Evolutionary conservation across 2,113 vertebrate species (phyloP).

Genomic region (Urocynchramus pylzowi): DNA sequence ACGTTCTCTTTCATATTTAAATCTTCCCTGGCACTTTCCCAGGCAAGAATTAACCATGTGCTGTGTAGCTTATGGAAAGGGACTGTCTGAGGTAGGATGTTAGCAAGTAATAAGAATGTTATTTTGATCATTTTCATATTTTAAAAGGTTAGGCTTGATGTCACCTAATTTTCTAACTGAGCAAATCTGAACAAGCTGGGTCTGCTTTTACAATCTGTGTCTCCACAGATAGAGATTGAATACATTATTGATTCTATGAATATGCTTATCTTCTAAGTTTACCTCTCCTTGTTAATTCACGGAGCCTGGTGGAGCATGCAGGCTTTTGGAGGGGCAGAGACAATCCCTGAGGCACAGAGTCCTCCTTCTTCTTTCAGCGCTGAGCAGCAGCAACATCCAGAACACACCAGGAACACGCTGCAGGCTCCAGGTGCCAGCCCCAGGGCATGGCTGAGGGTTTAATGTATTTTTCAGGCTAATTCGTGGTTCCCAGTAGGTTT

Average conservation of each 20-base stretch:
- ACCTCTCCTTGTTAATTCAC: neutral
- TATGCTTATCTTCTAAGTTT: constrained; percentile 12
- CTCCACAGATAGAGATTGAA: neutral
- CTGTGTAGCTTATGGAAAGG: neutral
- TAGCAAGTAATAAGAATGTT: neutral
- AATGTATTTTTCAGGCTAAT: neutral
- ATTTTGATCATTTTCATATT: neutral
- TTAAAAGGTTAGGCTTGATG: constrained; percentile 35
- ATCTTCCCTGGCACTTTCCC: neutral
- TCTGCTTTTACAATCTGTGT: constrained; percentile 25
- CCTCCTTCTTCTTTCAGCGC: neutral
- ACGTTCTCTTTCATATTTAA: neutral
- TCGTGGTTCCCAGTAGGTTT: neutral
- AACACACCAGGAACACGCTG: neutral
- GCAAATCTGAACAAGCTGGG: constrained; percentile 25
- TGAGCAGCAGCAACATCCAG: neutral
- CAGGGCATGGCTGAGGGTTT: neutral
- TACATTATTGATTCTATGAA: neutral
- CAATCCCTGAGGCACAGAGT: neutral
- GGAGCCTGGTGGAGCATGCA: neutral
- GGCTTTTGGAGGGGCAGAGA: neutral
- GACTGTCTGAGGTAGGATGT: neutral
- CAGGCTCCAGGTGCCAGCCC: neutral
- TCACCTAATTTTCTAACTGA: constrained; percentile 53
- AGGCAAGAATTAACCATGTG: neutral